Base-by-base conservation (phyloP, 2,113 vertebrate species). In the Trematocara unimaculatum region DNA sequence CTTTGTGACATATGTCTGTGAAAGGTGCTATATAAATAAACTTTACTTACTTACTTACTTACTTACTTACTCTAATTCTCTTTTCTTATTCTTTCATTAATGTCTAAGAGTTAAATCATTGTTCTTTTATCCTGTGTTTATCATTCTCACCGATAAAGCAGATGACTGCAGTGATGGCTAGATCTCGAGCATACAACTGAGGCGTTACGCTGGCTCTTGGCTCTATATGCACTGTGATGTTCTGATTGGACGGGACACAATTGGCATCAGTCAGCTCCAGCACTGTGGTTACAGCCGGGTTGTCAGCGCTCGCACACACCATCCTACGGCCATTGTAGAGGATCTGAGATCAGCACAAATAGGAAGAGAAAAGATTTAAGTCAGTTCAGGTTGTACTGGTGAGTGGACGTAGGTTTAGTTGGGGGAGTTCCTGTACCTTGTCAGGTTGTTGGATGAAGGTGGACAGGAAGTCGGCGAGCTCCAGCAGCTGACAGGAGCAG, bases 111-210 rank as follows among this genome's bases (percentile, higher is more conserved):
- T 47, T 29, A 49, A 17, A 49, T 9, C 3, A 18, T 70, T n/a
- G 15, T 20, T 29, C 8, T 29, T 8, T 58, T 14, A 47, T 20
- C 18, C 6, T 17, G 40, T 13, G 12, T 33, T 6, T 8, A 5
- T 54, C 20, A 17, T 55, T 82, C 92, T 95, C 94, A 98, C 97
- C 97, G 83, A 95, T 89, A 84, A 97, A 97, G 92, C 96, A 97
- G 84, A 97, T 81, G 11, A 96, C 87, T 3, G 96, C 96, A 64
- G 97, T 89, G 81, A 98, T 88, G 54, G 94, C 92, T 91, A 97
- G 87, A 55, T 98, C 97, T 87, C 93, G 95, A 35, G 93, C 91
- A 1, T 96, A 96, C 11, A 87, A 82, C 8, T 84, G 92, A 56
- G 94, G 82, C 3, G 89, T 90, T 58, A 95, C 90, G 8, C 89